Evolutionary conservation across 2,113 vertebrate genomes (phyloP).

Genomic region (Lichenostomus cassidix): DNA sequence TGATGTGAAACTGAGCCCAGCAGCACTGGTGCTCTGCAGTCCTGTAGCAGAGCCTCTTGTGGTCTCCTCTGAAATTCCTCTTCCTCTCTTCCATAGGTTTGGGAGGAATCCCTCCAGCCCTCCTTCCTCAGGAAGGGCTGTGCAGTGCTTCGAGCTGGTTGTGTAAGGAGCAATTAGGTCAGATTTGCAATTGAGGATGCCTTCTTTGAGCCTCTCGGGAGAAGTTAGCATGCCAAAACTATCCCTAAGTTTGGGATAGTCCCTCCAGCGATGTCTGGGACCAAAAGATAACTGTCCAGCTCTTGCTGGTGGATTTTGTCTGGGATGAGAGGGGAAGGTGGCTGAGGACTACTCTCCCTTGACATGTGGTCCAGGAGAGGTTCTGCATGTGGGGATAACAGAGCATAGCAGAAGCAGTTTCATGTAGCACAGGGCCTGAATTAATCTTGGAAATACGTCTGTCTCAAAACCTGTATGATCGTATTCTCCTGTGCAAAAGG

Average conservation of each 20-base stretch:
- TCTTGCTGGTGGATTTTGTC: background rate
- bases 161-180: background rate
- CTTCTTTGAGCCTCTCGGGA: background rate
- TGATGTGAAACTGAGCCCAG: background rate
- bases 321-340: background rate
- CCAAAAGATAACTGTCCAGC: background rate
- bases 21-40: background rate
- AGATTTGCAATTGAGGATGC: background rate
- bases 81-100: background rate
- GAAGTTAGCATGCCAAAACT: background rate
- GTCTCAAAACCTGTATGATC: background rate
- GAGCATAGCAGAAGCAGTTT: background rate
- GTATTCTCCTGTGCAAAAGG: background rate
- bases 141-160: background rate
- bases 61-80: background rate
- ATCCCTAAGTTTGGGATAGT: background rate
- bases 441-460: background rate
- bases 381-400: background rate
- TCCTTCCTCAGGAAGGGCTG: background rate
- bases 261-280: background rate
- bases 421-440: background rate
- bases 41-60: rapidly evolving
- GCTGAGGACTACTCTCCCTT: background rate
- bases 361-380: background rate
- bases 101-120: background rate